Percentiles rank a stretch among this genome's conserved stretches.
Evolutionary conservation across 2,113 vertebrate species (phyloP).

Genomic region (Limanda limanda): DNA sequence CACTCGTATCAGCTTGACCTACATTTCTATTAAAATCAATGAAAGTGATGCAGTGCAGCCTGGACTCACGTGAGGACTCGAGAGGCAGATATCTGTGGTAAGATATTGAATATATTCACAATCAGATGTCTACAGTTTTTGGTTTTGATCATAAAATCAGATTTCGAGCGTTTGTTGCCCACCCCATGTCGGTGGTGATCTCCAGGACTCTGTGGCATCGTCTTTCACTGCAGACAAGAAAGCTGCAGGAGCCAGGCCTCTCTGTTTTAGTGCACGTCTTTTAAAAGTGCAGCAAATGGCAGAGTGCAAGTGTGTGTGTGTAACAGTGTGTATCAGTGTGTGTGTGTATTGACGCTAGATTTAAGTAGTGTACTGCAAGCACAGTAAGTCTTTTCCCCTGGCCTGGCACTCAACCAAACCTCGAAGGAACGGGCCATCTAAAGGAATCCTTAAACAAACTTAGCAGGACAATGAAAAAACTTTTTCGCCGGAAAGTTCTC

Average conservation of each 20-base stretch:
- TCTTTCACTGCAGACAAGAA: slow-evolving; percentile 23
- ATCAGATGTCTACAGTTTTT: neutral
- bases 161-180: neutral
- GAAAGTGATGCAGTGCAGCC: neutral
- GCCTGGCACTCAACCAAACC: slow-evolving; percentile 28
- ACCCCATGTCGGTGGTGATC: slow-evolving; percentile 6
- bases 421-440: slow-evolving; percentile 16
- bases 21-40: neutral
- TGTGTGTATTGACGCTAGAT: slow-evolving; percentile 26
- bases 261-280: slow-evolving; percentile 12
- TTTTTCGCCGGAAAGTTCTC: slow-evolving; percentile 24
- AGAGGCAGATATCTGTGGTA: neutral
- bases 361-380: slow-evolving; percentile 18
- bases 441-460: slow-evolving; percentile 30
- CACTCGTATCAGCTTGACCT: neutral
- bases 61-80: neutral
- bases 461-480: slow-evolving; percentile 26
- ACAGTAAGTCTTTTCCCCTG: slow-evolving; percentile 3
- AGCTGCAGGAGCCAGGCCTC: slow-evolving; percentile 18
- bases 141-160: neutral
- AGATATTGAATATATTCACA: neutral
- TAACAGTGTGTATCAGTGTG: neutral
- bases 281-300: slow-evolving; percentile 37
- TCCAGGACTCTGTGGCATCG: slow-evolving; percentile 22
- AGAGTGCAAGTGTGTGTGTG: neutral